These are phyloP conservation scores for Eupeodes latifasciatus DNA, from an alignment of 2,888 invertebrate species.

Conservation along the genomic window DNA sequence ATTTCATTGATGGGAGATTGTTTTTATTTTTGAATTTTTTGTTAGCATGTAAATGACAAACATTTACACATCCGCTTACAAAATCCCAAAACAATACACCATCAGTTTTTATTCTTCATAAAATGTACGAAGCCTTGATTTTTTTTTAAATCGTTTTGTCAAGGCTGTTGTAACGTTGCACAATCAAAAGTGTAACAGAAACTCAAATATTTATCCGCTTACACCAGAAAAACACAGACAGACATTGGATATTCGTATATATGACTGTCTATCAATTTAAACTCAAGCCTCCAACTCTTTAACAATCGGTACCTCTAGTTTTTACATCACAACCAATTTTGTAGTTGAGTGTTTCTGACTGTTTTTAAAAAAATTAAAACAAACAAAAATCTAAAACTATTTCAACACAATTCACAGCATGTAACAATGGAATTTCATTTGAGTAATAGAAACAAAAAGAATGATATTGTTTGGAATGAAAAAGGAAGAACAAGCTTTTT, in stretches of 20 bases:
- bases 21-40: not conserved
- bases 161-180: conserved; percentile 41
- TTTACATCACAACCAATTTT: conserved; percentile 22
- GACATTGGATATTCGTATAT: not conserved
- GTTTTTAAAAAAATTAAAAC: conserved; percentile 33
- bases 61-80: conserved; percentile 4
- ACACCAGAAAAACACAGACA: conserved; percentile 13
- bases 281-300: not conserved
- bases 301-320: not conserved
- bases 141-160: not conserved
- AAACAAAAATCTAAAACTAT: not conserved
- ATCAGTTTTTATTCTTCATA: not conserved
- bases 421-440: conserved; percentile 42
- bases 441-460: conserved; percentile 5
- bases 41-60: not conserved
- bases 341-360: conserved; percentile 8
- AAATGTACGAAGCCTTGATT: not conserved
- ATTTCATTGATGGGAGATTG: conserved; percentile 11
- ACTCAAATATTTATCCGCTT: conserved; percentile 63
- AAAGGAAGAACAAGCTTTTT: not conserved
- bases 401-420: conserved; percentile 16
- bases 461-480: not conserved
- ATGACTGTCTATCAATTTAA: conserved; percentile 14
- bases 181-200: conserved; percentile 46
- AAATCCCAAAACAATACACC: conserved; percentile 26